These are phyloP conservation scores for Paramormyrops kingsleyae DNA, from an alignment of 2,113 vertebrate species.

Conservation along the genomic window DNA sequence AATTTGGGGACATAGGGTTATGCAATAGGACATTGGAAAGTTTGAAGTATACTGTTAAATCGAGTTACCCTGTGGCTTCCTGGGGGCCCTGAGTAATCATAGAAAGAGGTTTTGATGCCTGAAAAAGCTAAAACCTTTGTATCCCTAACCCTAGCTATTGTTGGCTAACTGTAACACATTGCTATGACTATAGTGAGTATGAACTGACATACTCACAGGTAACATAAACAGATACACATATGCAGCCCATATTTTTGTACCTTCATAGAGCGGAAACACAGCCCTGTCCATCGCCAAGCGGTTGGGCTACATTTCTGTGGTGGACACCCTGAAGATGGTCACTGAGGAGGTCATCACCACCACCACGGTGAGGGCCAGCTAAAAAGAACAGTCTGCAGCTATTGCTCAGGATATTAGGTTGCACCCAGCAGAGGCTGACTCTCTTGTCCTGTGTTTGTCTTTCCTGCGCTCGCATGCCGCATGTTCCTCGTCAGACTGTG, in stretches of 20 bases:
- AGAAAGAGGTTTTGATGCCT: too few species aligned
- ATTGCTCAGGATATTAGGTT: not conserved
- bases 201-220: not conserved
- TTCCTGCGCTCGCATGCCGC: not conserved
- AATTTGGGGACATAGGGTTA: too few species aligned
- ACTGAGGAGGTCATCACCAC: slow-evolving; percentile 92
- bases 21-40: too few species aligned
- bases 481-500: slow-evolving; percentile 65
- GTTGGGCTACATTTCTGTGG: slow-evolving; percentile 96
- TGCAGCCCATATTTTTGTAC: slow-evolving; percentile 4
- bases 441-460: not conserved
- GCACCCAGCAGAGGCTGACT: not conserved
- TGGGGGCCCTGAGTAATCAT: too few species aligned
- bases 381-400: not conserved
- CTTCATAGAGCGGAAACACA: slow-evolving; percentile 89
- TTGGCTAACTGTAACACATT: slow-evolving; percentile 73
- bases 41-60: too few species aligned
- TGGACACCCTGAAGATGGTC: slow-evolving; percentile 93
- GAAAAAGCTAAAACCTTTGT: too few species aligned
- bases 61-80: too few species aligned
- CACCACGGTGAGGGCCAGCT: slow-evolving; percentile 73
- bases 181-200: slow-evolving; percentile 77
- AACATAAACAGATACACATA: not conserved
- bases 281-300: slow-evolving; percentile 91
- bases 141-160: too few species aligned